A percentile compares a stretch with the other conserved stretches of the same genome.
These are phyloP conservation scores for Phyllotreta cruciferae DNA, from an alignment of 2,888 invertebrate species.

Conservation along the genomic window DNA sequence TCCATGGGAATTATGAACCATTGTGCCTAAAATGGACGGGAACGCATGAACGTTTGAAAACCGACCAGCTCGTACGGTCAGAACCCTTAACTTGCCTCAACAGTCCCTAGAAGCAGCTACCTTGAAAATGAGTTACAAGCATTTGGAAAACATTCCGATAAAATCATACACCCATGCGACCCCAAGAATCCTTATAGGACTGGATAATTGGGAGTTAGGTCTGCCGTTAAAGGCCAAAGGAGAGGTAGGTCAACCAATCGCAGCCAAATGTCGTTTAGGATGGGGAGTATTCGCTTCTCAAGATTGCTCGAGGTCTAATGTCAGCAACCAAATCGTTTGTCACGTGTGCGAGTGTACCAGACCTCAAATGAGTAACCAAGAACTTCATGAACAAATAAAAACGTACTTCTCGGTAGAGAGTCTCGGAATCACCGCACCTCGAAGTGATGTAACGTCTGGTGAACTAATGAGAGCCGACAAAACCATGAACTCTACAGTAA, in stretches of 20 bases:
- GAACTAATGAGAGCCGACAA: constrained; percentile 11
- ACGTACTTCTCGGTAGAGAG: constrained; percentile 30
- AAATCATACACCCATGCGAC: constrained; percentile 14
- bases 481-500: constrained; percentile 11
- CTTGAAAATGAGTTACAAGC: constrained; percentile 6
- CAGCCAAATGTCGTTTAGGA: constrained; percentile 39
- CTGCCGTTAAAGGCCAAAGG: constrained; percentile 27
- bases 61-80: too few relatives aligned
- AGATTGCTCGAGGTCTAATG: neutral
- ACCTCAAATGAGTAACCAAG: constrained; percentile 7
- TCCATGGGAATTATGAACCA: constrained; percentile 8
- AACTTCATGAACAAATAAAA: constrained; percentile 18
- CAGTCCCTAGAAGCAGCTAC: constrained; percentile 3
- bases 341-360: constrained; percentile 9
- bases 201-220: constrained; percentile 26
- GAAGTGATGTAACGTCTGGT: too few relatives aligned
- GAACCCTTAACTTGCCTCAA: too few relatives aligned
- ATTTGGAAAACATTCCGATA: constrained; percentile 14
- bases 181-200: constrained; percentile 21
- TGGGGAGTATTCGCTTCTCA: constrained; percentile 30
- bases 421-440: too few relatives aligned
- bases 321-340: neutral
- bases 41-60: constrained; percentile 6
- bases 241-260: constrained; percentile 29
- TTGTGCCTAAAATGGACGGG: constrained; percentile 20